Base-by-base conservation (phyloP, 2,113 vertebrate genomes). In the Campylomormyrus numenius region DNA sequence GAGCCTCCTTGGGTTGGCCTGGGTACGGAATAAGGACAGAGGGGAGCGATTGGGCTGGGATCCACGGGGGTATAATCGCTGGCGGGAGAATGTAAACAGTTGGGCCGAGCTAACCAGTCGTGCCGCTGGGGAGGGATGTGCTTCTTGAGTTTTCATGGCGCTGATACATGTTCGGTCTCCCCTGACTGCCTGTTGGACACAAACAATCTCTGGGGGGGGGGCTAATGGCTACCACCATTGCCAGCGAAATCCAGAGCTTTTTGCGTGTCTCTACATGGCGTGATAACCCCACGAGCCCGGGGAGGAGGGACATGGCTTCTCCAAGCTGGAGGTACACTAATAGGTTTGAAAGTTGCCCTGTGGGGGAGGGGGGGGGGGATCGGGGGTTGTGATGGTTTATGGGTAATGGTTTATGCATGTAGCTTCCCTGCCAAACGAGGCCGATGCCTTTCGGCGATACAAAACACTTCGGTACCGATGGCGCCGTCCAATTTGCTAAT, bases 401-500 rank as follows among this genome's bases (percentile, higher is more conserved):
- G n/a, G 62, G 88, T 88, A 91, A 90, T 87, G 89, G 88, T 92
- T 91, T 90, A 88, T 91, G 88, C 85, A 70, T 89, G 85, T 74
- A 74, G 89, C 70, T 89, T 52, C 52, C 21, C 52, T 53, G 46
- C 83, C 45, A 19, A 58, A 45, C 45, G 48, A 88, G 56, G 52
- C 85, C 87, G 80, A 87, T 88, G 53, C 88, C 80, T 66, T 24
- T 10, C n/a, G 77, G 87, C 88, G 88, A 31, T 74, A 58, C 46
- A 56, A 77, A 90, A 45, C 84, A 85, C 56, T 52, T 45, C 66
- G 46, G 88, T 48, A 17, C 21, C 19, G 49, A 80, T n/a, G 50
- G 49, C 7, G 62, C 48, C 21, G 56, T 62, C 56, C 31, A 85
- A 85, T 46, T 48, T 42, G 49, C 85, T 92, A 74, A 70, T 53